Conservation (phyloP, 1,140 invertebrate species). For the Uloborus diversus region DNA sequence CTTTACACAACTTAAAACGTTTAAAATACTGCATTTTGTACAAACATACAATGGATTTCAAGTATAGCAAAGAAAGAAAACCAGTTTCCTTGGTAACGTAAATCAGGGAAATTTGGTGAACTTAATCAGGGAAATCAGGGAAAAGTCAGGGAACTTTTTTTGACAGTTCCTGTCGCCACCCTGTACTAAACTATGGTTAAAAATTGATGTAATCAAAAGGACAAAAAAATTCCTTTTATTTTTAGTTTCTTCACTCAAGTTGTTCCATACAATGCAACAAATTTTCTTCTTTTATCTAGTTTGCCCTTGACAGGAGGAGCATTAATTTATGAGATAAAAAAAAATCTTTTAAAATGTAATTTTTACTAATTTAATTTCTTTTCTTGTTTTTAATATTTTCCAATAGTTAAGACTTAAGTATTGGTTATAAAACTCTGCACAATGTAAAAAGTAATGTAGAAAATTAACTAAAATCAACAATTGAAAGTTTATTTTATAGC, state of each 20-base stretch:
- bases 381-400: not conserved
- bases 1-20: no score
- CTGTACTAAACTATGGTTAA: not conserved
- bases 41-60: no score
- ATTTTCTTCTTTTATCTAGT: no score
- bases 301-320: not conserved
- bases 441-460: not conserved
- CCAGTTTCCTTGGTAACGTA: not conserved
- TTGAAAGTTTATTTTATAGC: not conserved
- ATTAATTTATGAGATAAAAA: not conserved
- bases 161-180: no score
- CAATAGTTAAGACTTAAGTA: not conserved
- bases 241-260: not conserved
- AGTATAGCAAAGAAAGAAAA: not conserved
- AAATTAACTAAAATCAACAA: not conserved
- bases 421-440: not conserved
- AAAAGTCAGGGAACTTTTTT: no score
- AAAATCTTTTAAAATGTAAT: not conserved
- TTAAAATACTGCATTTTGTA: no score
- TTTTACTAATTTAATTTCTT: not conserved
- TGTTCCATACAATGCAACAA: not conserved
- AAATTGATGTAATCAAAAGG: not conserved
- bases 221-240: not conserved
- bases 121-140: no score
- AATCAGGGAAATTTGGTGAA: no score